Percentiles rank a stretch among this genome's conserved stretches.
Evolutionary conservation across 2,113 vertebrate species (phyloP).

Genomic region (Menidia beryllina): DNA sequence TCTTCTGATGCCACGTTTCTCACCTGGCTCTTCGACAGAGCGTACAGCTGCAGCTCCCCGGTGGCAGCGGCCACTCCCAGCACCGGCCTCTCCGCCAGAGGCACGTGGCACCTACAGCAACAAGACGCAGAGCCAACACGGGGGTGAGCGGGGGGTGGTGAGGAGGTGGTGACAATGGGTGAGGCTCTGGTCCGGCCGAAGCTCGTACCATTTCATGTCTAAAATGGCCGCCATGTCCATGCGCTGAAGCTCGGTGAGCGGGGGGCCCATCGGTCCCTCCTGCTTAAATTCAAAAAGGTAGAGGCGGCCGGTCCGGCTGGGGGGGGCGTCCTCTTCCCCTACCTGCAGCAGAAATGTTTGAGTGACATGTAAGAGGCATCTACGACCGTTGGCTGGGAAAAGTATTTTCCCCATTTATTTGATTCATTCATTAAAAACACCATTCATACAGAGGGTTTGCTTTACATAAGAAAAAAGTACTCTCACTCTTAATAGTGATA

Average conservation of each 20-base stretch:
- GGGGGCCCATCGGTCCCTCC: constrained; percentile 70
- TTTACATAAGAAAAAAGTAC: too few species aligned
- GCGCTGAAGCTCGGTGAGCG: constrained; percentile 87
- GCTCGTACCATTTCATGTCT: constrained; percentile 92
- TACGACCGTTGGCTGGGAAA: not conserved
- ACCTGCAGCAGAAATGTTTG: constrained; percentile 57
- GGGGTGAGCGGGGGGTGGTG: too few species aligned
- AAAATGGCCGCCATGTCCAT: constrained; percentile 88
- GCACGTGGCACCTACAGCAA: constrained; percentile 88
- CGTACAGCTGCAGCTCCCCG: constrained; percentile 86
- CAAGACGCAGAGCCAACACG: constrained; percentile 13
- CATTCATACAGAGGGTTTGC: too few species aligned
- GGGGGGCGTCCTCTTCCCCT: constrained; percentile 66
- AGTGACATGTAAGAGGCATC: not conserved
- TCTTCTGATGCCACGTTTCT: constrained; percentile 53
- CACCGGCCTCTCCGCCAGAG: constrained; percentile 80
- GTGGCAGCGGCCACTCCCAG: constrained; percentile 87
- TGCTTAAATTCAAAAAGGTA: constrained; percentile 87
- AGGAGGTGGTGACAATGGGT: not conserved
- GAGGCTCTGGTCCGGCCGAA: not conserved
- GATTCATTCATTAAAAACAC: too few species aligned
- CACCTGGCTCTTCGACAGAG: constrained; percentile 84
- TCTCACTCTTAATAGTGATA: too few species aligned
- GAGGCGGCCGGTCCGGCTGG: constrained; percentile 85
- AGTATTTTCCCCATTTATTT: too few species aligned